phyloP scores from a whole-genome alignment of 2,797 vertebrate species.

The Florisuga fusca region DNA sequence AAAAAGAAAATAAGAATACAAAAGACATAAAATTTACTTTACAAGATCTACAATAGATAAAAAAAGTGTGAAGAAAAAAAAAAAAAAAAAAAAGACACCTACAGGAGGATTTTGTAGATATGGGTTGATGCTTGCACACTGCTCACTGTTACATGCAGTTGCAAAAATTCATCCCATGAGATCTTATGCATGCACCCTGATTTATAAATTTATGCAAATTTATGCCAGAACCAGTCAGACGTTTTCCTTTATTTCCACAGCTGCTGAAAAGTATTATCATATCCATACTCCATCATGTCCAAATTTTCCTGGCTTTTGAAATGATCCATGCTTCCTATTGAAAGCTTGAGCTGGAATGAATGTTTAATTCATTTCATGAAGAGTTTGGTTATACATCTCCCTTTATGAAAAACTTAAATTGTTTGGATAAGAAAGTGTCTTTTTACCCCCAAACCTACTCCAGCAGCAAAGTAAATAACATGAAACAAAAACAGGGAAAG shows the following conservation, averaged over 20 bases:
- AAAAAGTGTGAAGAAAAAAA: neutral
- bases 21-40: neutral
- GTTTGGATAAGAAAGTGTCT: neutral
- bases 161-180: neutral
- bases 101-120: neutral
- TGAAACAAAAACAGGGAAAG: neutral
- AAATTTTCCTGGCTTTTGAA: constrained; percentile 14
- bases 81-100: neutral
- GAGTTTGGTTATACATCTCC: constrained; percentile 15
- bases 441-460: constrained; percentile 11
- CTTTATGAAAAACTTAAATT: constrained; percentile 52
- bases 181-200: neutral
- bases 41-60: neutral
- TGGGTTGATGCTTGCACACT: neutral
- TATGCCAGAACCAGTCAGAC: constrained; percentile 7
- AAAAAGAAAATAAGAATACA: neutral
- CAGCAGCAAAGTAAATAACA: neutral
- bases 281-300: neutral
- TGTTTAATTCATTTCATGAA: constrained; percentile 2
- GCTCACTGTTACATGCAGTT: accelerated
- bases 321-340: neutral
- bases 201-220: neutral
- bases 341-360: constrained; percentile 5
- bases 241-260: neutral
- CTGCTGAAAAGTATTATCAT: neutral